Evolutionary conservation across 2,888 invertebrate genomes (phyloP), one percentile per base, ranked within the genome.

Genomic region (Drosophila tripunctata): DNA sequence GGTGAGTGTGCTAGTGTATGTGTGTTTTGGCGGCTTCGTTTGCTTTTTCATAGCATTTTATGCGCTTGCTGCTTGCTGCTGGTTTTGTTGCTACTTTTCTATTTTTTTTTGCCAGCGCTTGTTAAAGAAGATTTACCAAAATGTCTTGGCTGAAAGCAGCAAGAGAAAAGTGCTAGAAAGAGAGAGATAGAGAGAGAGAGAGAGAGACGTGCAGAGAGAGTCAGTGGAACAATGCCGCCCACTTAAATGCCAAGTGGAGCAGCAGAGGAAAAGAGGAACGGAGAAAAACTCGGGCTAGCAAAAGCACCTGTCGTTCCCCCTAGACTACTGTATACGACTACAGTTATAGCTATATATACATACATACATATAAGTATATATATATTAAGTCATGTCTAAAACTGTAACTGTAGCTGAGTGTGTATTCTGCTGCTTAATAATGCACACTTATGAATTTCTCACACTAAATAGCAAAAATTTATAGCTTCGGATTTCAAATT

Each of bases 21-120:
- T 67, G 61, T 71, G 45, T 64, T 52, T 66, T 61, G 72, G 67
- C 69, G 69, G 67, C 63, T 71, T 69, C 78, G 85, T 67, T 87
- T 87, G 86, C 88, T 88, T 83, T 83, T 83, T 83, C 83, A 86
- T 88, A 77, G 84, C 80, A 73, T 83, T 88, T 86, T 86, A 86
- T 83, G 76, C 76, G 69, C 62, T 70, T 35, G 57, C 65, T 52
- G 51, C 44, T 58, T 54, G 30, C n/a, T n/a, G n/a, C n/a, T n/a
- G n/a, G n/a, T n/a, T 27, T 69, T 78, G 58, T 73, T 73, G 76
- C 62, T 67, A 38, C 50, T n/a, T n/a, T n/a, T n/a, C n/a, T n/a
- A n/a, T n/a, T n/a, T n/a, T n/a, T n/a, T 35, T 47, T 47, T 35
- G 22, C 47, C 15, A 22, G 69, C 76, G 74, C 80, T 85, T 84